Evolutionary conservation across 92 coral and sea anemone genomes (phyloP).

Genomic region (Phenganax marumi): DNA sequence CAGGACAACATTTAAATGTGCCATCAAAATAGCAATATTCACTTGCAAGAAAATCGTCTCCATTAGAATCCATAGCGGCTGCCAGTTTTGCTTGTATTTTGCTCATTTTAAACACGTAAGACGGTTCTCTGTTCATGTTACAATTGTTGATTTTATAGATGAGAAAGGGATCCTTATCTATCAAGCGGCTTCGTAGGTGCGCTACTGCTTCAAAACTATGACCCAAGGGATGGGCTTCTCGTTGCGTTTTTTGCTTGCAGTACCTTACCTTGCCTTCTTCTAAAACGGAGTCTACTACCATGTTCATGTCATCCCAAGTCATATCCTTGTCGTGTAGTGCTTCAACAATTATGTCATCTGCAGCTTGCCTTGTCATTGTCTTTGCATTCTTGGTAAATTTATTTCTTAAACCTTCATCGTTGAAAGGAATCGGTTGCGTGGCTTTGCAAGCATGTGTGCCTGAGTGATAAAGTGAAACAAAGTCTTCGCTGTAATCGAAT

Average conservation of each 20-base stretch:
- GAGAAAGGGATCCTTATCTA: constrained; percentile 20
- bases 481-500: constrained; percentile 4
- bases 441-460: constrained; percentile 32
- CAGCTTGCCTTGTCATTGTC: constrained; percentile 31
- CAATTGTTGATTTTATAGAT: constrained; percentile 22
- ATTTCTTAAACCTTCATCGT: constrained; percentile 21
- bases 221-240: constrained; percentile 8
- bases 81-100: constrained; percentile 49
- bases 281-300: constrained; percentile 17
- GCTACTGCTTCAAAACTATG: constrained; percentile 45
- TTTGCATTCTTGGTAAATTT: background rate
- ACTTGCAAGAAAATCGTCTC: constrained; percentile 23
- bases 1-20: constrained; percentile 41
- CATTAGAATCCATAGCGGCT: constrained; percentile 39
- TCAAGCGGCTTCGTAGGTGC: background rate
- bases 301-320: constrained; percentile 30
- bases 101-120: constrained; percentile 43
- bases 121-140: constrained; percentile 36
- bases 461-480: constrained; percentile 34
- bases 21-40: constrained; percentile 42
- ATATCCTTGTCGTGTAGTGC: constrained; percentile 14
- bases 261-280: constrained; percentile 19
- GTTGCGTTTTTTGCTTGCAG: constrained; percentile 1
- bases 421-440: background rate
- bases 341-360: constrained; percentile 36